Evolutionary conservation across 2,888 invertebrate genomes (phyloP).

Genomic region (Branchipolynoe longqiensis): DNA sequence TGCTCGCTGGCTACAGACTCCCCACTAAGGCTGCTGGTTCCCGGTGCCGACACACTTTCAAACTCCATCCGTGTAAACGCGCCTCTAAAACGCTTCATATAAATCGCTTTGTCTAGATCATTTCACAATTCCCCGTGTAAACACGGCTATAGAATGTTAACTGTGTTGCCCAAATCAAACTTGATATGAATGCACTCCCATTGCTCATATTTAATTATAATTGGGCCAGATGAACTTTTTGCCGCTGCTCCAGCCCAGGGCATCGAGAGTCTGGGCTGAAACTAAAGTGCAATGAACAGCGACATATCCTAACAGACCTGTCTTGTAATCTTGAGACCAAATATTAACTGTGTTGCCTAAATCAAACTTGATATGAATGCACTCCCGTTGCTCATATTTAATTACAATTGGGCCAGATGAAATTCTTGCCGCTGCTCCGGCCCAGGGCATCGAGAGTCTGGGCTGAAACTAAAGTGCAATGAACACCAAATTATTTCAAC

Average conservation of each 20-base stretch:
- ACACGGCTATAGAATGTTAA: too few relatives aligned
- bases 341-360: not conserved
- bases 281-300: not conserved
- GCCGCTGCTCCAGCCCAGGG: not conserved
- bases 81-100: too few relatives aligned
- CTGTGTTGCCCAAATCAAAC: conserved; percentile 21
- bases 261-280: conserved; percentile 1
- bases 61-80: too few relatives aligned
- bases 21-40: too few relatives aligned
- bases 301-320: too few relatives aligned
- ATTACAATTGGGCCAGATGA: conserved; percentile 32
- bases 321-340: not conserved
- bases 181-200: not conserved
- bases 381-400: not conserved
- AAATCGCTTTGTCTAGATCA: too few relatives aligned
- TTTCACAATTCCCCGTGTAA: too few relatives aligned
- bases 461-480: not conserved
- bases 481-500: too few relatives aligned
- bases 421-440: not conserved
- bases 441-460: conserved; percentile 6
- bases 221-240: conserved; percentile 10
- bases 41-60: too few relatives aligned
- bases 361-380: not conserved
- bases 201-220: not conserved
- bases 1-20: too few relatives aligned